Evolutionary conservation across 2,888 invertebrate genomes (phyloP).

Genomic region (Invenusta paracnida): DNA sequence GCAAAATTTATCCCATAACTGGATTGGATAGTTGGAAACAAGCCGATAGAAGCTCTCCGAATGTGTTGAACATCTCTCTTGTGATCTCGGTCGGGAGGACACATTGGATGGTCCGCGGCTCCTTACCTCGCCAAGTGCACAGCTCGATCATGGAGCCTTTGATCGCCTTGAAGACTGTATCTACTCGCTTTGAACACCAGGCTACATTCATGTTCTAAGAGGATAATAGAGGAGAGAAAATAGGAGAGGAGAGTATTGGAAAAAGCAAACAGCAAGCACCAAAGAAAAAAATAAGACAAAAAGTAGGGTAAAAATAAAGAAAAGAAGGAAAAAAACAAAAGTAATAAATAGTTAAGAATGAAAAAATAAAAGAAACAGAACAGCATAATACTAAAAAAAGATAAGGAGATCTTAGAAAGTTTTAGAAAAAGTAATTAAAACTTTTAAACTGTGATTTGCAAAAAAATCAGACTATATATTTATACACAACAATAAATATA

Average conservation of each 20-base stretch:
- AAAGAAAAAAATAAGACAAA: not conserved
- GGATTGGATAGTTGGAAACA: conserved; percentile 93
- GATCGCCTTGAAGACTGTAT: conserved; percentile 93
- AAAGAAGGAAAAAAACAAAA: not conserved
- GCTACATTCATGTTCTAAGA: conserved; percentile 73
- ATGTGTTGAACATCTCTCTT: conserved; percentile 73
- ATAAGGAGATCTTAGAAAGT: too few relatives aligned
- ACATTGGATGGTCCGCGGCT: conserved; percentile 71
- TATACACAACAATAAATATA: too few relatives aligned
- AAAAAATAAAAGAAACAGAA: not conserved
- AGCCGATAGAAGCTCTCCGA: conserved; percentile 81
- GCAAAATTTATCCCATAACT: conserved; percentile 66
- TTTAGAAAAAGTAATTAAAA: too few relatives aligned
- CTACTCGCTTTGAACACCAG: conserved; percentile 92
- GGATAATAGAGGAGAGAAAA: not conserved
- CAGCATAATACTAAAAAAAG: too few relatives aligned
- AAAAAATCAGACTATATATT: too few relatives aligned
- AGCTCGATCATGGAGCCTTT: conserved; percentile 99
- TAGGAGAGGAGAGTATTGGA: not conserved
- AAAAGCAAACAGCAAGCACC: too few relatives aligned
- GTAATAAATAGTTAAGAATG: not conserved
- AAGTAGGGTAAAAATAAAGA: not conserved
- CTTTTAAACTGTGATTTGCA: too few relatives aligned
- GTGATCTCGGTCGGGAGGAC: conserved; percentile 77
- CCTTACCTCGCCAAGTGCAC: conserved; percentile 69